phyloP scores from a whole-genome alignment of 2,797 vertebrate species.

The Silurus aristotelis region DNA sequence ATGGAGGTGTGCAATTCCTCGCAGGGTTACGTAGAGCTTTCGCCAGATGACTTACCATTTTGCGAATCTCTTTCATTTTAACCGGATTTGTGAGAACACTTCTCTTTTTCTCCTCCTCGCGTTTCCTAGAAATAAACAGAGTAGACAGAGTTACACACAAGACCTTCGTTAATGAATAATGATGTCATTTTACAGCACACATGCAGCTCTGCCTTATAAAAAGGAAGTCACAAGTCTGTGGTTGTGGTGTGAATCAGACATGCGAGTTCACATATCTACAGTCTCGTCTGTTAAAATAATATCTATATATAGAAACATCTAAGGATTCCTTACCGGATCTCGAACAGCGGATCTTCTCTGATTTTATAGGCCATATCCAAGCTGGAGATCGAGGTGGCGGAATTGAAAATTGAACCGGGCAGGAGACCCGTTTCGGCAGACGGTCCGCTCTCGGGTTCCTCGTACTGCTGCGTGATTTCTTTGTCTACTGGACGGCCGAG shows the following conservation, averaged over 20 bases:
- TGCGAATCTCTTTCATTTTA: slow-evolving; percentile 97
- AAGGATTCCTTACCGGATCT: slow-evolving; percentile 80
- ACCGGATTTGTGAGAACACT: slow-evolving; percentile 92
- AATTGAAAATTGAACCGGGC: slow-evolving; percentile 90
- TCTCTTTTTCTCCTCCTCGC: slow-evolving; percentile 92
- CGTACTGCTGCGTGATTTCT: slow-evolving; percentile 85
- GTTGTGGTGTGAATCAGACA: background rate
- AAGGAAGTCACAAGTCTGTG: background rate
- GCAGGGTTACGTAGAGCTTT: background rate
- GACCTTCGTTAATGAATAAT: background rate
- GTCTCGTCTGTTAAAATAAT: too few species aligned
- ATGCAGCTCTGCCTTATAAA: background rate
- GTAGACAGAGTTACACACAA: background rate
- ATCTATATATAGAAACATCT: background rate
- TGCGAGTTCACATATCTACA: background rate
- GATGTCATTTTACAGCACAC: background rate
- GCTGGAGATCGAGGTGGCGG: slow-evolving; percentile 73
- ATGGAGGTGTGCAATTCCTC: too few species aligned
- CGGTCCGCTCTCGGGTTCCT: slow-evolving; percentile 84
- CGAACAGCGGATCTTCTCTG: slow-evolving; percentile 92
- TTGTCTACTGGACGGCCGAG: slow-evolving; percentile 93
- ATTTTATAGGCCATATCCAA: slow-evolving; percentile 94
- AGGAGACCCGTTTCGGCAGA: slow-evolving; percentile 88
- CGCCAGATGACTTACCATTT: slow-evolving; percentile 67
- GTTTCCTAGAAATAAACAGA: slow-evolving; percentile 76